These are phyloP conservation scores for Hirudinaria manillensis DNA, from an alignment of 2,888 invertebrate species.

Conservation along the genomic window DNA sequence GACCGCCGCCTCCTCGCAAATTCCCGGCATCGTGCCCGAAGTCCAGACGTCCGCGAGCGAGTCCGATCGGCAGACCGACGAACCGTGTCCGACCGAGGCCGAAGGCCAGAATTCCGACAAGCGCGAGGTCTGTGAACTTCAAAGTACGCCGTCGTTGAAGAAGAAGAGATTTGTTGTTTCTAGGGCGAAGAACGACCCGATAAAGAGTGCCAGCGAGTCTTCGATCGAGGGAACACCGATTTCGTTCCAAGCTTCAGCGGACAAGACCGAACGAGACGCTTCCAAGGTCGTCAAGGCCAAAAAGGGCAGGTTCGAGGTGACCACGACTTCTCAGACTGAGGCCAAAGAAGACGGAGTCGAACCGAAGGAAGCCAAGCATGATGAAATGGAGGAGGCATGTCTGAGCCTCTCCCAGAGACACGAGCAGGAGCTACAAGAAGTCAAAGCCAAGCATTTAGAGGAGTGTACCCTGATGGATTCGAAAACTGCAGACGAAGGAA, in stretches of 20 bases:
- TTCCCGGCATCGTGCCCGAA: neutral
- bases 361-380: neutral
- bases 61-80: neutral
- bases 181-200: constrained; percentile 33
- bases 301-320: constrained; percentile 29
- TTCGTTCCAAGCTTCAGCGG: neutral
- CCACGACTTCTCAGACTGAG: constrained; percentile 1
- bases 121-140: neutral
- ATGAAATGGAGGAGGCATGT: neutral
- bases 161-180: constrained; percentile 37
- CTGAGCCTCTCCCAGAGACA: neutral
- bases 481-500: neutral
- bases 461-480: constrained; percentile 10
- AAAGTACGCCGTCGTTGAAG: constrained; percentile 10
- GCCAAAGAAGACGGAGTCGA: neutral
- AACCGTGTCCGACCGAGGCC: neutral
- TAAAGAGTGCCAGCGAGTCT: constrained; percentile 12
- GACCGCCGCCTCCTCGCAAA: neutral
- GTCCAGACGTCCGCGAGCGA: neutral
- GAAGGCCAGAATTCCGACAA: constrained; percentile 1
- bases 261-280: neutral
- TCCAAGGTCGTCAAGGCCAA: constrained; percentile 14
- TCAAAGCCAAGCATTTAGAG: constrained; percentile 19
- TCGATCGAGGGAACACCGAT: constrained; percentile 2
- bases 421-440: constrained; percentile 11